phyloP scores from a whole-genome alignment of 2,888 invertebrate species.

The Eupithecia abbreviata region DNA sequence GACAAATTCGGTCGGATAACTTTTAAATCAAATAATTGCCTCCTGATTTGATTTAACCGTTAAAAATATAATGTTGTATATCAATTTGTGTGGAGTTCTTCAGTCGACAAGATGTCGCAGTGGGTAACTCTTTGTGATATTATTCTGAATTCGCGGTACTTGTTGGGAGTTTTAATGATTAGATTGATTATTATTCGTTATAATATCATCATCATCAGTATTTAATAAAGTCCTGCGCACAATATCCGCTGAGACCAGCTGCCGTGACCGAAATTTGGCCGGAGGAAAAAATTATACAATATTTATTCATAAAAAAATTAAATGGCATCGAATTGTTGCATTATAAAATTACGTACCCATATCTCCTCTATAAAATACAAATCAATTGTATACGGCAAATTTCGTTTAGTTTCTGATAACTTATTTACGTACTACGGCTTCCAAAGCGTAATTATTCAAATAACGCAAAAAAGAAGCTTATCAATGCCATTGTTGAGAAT shows the following conservation, averaged over 20 bases:
- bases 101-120: neutral
- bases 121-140: slow-evolving; percentile 3
- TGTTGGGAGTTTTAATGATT: neutral
- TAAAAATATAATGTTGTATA: neutral
- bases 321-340: neutral
- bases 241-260: neutral
- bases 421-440: neutral
- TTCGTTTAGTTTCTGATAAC: neutral
- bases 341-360: neutral
- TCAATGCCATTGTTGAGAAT: neutral
- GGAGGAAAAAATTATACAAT: neutral
- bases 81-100: slow-evolving; percentile 7
- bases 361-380: neutral
- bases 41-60: neutral
- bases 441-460: neutral
- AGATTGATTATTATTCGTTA: neutral
- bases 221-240: neutral
- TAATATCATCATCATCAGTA: neutral
- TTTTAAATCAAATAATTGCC: neutral
- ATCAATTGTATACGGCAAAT: neutral
- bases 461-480: neutral
- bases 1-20: neutral
- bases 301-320: neutral
- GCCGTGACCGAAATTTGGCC: neutral
- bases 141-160: neutral